phyloP scores from a whole-genome alignment of 2,888 invertebrate genomes.

The Psococerastis gibbosa region DNA sequence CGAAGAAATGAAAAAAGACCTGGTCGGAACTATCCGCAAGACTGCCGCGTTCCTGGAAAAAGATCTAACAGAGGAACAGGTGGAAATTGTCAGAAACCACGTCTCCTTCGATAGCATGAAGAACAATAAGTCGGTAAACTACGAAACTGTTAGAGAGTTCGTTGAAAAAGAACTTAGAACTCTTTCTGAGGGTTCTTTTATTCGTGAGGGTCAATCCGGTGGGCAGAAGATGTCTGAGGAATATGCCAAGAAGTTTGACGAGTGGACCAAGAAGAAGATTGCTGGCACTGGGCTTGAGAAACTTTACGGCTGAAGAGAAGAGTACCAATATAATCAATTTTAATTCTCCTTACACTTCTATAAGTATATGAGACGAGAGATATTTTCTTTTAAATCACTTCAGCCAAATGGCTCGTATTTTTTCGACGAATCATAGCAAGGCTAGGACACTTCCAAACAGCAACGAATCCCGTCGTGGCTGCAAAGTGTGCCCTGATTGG shows the following conservation, averaged over 20 bases:
- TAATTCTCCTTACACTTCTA: no score
- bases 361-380: no score
- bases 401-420: no score
- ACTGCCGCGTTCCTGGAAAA: constrained; percentile 1
- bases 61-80: neutral
- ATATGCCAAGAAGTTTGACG: constrained; percentile 23
- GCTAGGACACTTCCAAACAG: no score
- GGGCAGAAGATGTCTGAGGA: constrained; percentile 21
- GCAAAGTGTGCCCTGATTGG: no score
- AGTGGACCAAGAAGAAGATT: constrained; percentile 17
- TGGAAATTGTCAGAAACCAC: neutral
- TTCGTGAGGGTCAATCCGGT: constrained; percentile 29
- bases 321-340: no score
- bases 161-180: neutral
- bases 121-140: constrained; percentile 3
- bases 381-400: no score
- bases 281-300: constrained; percentile 2
- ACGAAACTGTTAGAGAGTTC: neutral
- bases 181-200: constrained; percentile 23
- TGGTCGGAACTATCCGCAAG: neutral
- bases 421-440: no score
- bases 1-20: constrained; percentile 22
- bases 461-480: no score
- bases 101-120: neutral
- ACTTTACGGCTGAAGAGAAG: no score